These are phyloP conservation scores for Omphaloscelis lunosa DNA, from an alignment of 2,888 invertebrate species.

Conservation along the genomic window DNA sequence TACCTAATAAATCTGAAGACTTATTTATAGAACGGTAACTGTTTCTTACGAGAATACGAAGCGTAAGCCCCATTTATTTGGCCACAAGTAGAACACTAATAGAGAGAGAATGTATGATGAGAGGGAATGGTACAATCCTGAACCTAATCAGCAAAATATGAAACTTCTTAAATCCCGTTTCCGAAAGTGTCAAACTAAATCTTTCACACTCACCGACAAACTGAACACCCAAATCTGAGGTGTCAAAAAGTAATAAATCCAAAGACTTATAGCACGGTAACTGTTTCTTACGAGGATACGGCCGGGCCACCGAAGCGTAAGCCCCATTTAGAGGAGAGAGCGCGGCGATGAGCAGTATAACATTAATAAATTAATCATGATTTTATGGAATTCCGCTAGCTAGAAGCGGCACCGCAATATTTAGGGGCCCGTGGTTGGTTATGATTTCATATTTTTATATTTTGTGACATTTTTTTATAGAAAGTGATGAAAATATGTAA, in stretches of 20 bases:
- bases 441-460: background rate
- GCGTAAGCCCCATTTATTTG: too few relatives aligned
- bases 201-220: too few relatives aligned
- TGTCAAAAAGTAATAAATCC: constrained; percentile 22
- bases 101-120: too few relatives aligned
- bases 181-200: too few relatives aligned
- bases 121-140: too few relatives aligned
- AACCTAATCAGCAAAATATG: too few relatives aligned
- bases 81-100: too few relatives aligned
- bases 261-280: constrained; percentile 25
- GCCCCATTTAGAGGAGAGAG: constrained; percentile 87
- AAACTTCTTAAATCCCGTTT: too few relatives aligned
- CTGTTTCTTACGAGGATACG: constrained; percentile 75
- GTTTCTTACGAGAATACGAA: too few relatives aligned
- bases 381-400: constrained; percentile 89
- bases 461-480: constrained; percentile 23
- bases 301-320: constrained; percentile 83
- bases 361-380: constrained; percentile 90
- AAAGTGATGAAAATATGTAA: constrained; percentile 10
- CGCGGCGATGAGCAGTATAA: constrained; percentile 84
- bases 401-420: constrained; percentile 73
- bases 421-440: constrained; percentile 66
- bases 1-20: too few relatives aligned
- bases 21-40: too few relatives aligned
- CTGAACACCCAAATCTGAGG: background rate